Evolutionary conservation across 2,888 invertebrate species (phyloP).

Genomic region (Bugula neritina): DNA sequence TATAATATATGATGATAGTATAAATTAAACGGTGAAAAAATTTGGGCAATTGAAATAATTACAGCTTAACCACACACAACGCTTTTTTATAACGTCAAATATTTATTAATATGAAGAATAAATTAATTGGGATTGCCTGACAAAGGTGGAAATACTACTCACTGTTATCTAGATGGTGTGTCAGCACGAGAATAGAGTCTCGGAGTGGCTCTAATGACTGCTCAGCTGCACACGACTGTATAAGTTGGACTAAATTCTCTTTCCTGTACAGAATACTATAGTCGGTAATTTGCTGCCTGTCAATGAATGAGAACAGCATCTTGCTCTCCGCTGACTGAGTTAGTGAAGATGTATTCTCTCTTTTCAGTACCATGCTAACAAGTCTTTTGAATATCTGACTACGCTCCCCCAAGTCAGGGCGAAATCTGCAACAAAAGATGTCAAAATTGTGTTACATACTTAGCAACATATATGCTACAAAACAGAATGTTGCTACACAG

Average conservation of each 20-base stretch:
- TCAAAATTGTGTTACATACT: too few relatives aligned
- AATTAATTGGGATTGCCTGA: too few relatives aligned
- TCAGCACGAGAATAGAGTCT: not conserved
- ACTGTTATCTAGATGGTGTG: not conserved
- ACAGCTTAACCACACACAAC: too few relatives aligned
- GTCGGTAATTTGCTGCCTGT: not conserved
- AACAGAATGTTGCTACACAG: not conserved
- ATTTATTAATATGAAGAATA: too few relatives aligned
- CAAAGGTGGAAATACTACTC: too few relatives aligned
- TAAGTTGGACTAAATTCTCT: not conserved
- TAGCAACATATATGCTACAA: not conserved
- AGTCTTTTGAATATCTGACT: not conserved
- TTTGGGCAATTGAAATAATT: not conserved
- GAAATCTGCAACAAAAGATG: slow-evolving; percentile 6
- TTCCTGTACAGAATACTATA: not conserved
- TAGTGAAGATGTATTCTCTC: not conserved
- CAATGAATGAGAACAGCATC: not conserved
- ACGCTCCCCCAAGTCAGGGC: not conserved
- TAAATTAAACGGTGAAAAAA: not conserved
- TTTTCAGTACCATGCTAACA: not conserved
- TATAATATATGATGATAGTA: too few relatives aligned
- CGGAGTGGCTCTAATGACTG: not conserved
- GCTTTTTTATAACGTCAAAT: too few relatives aligned
- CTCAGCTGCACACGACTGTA: not conserved
- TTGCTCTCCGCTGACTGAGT: not conserved